Base-by-base conservation (phyloP, 1,140 invertebrate genomes). In the Drosophila pandora region DNA sequence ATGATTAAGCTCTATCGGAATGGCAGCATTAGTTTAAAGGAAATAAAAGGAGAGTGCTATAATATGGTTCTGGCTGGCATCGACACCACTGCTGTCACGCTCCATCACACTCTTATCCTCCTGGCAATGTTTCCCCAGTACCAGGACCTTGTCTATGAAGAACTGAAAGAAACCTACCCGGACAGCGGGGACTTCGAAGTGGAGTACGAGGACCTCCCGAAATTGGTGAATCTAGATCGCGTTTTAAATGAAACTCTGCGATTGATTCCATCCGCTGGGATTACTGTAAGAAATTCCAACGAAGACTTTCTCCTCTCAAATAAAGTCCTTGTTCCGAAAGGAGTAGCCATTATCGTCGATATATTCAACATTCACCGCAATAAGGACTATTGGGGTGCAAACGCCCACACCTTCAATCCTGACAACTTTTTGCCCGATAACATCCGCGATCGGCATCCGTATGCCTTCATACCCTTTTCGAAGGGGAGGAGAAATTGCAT, bases 181-280 rank as follows among this genome's bases (percentile, higher is more conserved):
- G 28, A 58, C 4, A 63, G 88, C 22, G 82, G 70, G 1, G 77
- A 92, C 53, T 77, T 91, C 23, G 80, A 93, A n/a, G 90, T 92
- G 0, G 93, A 92, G 2, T 92, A 92, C 62, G 92, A 93, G 6
- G 94, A 95, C 52, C 62, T 94, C 0, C 79, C 92, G 32, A 76
- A 93, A 49, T 93, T 96, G 93, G 93, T 93, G 30, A 95, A 95
- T 71, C 91, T 95, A 21, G 94, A 95, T 59, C 92, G 93, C 60
- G 93, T 94, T 2, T 92, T 95, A 2, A 94, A 94, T 73, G 95
- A 95, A 90, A 92, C 93, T 9, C 63, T 95, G 54, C 91, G 95
- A 74, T 41, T 90, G 12, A 88, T 91, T 22, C 64, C 90, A n/a
- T 48, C 80, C 0, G 9, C 90, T 34, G 88, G 90, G 0, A 0